Evolutionary conservation across 2,888 invertebrate species (phyloP), one percentile per base, ranked within the genome.

Genomic region (Podotricha telesiphe): DNA sequence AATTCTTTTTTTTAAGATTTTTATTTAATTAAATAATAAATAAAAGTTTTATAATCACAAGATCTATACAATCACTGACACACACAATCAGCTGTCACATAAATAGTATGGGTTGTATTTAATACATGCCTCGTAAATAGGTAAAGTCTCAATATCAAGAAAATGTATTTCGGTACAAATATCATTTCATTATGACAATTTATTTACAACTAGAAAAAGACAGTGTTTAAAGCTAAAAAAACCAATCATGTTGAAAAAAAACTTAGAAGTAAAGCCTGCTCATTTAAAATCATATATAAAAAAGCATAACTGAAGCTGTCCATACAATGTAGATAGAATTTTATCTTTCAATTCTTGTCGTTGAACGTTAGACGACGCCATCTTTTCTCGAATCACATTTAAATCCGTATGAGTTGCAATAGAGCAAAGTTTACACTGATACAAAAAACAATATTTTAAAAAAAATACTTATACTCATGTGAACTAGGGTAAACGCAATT

Each of bases 321-420:
- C 45, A 45, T n/a, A 59, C n/a, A 59, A n/a, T 45, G 13, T 37
- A 20, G 42, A 37, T 8, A 34, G 28, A 17, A 15, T 19, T 62
- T 62, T 62, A 37, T 48, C 17, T 19, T 7, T 37, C 34, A 1
- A 62, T 62, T 62, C 48, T 62, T 15, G 3, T 37, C 34, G 48
- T n/a, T n/a, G n/a, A n/a, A 62, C 28, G 62, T 62, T 50, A 62
- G 62, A 48, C 37, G 62, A 62, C 62, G 50, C 62, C 62, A 37
- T 37, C 50, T 62, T 48, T 62, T 45, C 17, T 45, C 0, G 7
- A 42, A 58, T 45, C 17, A 55, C 34, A 11, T 59, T 10, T 45
- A 59, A 22, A 45, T 10, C 42, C 11, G 45, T n/a, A 50, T 37
- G 17, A 8, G 5, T 0, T 15, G 13, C 7, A 1, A 15, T 50